Evolutionary conservation across 1,140 invertebrate species (phyloP).

Genomic region (Papilio polytes): DNA sequence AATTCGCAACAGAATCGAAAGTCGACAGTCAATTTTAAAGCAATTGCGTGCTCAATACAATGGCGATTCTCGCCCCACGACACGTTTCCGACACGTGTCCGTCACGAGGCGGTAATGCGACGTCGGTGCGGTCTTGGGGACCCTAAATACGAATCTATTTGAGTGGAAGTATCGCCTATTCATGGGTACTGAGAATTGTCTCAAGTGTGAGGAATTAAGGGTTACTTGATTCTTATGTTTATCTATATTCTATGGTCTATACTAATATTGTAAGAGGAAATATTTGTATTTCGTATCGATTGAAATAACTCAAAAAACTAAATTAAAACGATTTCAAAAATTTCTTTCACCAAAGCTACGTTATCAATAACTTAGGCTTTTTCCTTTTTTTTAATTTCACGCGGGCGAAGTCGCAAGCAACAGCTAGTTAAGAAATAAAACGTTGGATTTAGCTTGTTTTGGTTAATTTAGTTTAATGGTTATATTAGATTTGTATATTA

Average conservation of each 20-base stretch:
- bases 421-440: too few relatives aligned
- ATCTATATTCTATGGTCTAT: too few relatives aligned
- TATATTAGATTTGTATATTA: too few relatives aligned
- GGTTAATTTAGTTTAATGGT: not conserved
- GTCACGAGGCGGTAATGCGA: conserved; percentile 53
- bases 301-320: too few relatives aligned
- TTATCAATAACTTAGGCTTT: too few relatives aligned
- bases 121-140: conserved; percentile 57
- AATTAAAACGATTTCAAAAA: too few relatives aligned
- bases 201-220: not conserved
- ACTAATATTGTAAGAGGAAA: too few relatives aligned
- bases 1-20: conserved; percentile 46
- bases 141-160: conserved; percentile 60
- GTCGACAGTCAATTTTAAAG: conserved; percentile 67
- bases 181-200: not conserved
- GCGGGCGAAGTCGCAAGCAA: too few relatives aligned
- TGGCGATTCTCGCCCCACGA: conserved; percentile 45
- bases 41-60: conserved; percentile 54
- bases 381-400: too few relatives aligned
- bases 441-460: not conserved
- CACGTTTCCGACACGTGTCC: conserved; percentile 54
- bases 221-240: not conserved
- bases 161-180: conserved; percentile 47
- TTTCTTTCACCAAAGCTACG: too few relatives aligned
- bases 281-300: too few relatives aligned